A percentile compares a stretch with the other conserved stretches of the same genome.
These are phyloP conservation scores for Epistrophe grossulariae DNA, from an alignment of 2,888 invertebrate species.

Conservation along the genomic window DNA sequence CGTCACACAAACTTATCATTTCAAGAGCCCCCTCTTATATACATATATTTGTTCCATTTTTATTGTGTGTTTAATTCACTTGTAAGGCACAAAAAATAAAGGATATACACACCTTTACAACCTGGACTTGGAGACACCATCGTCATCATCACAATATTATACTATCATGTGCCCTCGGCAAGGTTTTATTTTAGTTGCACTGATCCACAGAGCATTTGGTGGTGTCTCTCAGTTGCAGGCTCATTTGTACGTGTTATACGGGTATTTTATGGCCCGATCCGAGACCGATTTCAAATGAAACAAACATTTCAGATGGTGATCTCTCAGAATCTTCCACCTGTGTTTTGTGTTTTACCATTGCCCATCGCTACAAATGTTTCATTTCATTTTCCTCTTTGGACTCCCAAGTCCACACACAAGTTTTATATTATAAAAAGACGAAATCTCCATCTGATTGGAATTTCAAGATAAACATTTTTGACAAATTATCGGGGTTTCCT, in stretches of 20 bases:
- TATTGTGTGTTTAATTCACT: slow-evolving; percentile 56
- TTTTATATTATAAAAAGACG: slow-evolving; percentile 11
- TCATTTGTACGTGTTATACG: slow-evolving; percentile 75
- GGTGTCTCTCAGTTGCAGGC: slow-evolving; percentile 65
- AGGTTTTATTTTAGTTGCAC: slow-evolving; percentile 42
- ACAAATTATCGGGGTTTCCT: slow-evolving; percentile 76
- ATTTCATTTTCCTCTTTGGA: slow-evolving; percentile 8
- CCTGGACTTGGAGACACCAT: slow-evolving; percentile 25
- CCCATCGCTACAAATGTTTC: slow-evolving; percentile 64
- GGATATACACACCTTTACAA: slow-evolving; percentile 36
- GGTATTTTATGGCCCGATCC: slow-evolving; percentile 74
- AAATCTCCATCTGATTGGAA: slow-evolving; percentile 66
- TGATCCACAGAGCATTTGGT: slow-evolving; percentile 44
- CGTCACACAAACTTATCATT: slow-evolving; percentile 29
- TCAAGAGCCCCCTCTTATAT: slow-evolving; percentile 7
- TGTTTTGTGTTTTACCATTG: slow-evolving; percentile 43
- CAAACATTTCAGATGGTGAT: slow-evolving; percentile 60
- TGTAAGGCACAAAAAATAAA: slow-evolving; percentile 44
- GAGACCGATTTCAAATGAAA: slow-evolving; percentile 73
- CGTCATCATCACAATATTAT: slow-evolving; percentile 20
- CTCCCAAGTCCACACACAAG: neutral
- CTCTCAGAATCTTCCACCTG: slow-evolving; percentile 70
- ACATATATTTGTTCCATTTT: slow-evolving; percentile 69
- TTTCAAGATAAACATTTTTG: slow-evolving; percentile 71
- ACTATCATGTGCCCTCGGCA: slow-evolving; percentile 31